phyloP scores from a whole-genome alignment of 2,797 vertebrate species.

The Syngnathus acus region DNA sequence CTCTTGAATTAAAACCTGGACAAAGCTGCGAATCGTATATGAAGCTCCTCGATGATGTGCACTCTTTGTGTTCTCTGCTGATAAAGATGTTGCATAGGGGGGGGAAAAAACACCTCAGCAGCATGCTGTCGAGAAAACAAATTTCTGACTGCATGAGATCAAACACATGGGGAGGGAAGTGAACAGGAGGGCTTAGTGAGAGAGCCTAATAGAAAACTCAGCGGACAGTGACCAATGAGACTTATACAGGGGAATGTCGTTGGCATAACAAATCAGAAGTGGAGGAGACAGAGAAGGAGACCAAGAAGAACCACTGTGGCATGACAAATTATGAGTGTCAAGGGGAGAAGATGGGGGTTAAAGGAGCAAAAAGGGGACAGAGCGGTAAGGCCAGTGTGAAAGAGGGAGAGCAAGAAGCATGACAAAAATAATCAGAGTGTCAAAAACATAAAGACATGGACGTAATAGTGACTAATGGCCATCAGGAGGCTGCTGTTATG shows the following conservation, averaged over 20 bases:
- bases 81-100: constrained; percentile 37
- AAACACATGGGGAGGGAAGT: constrained; percentile 29
- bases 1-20: constrained; percentile 4
- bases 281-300: constrained; percentile 26
- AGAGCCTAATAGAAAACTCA: constrained; percentile 49
- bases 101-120: constrained; percentile 36
- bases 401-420: constrained; percentile 10
- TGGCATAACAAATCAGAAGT: constrained; percentile 49
- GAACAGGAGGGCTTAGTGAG: constrained; percentile 3
- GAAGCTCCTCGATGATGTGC: not conserved
- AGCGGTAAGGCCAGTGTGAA: constrained; percentile 8
- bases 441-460: constrained; percentile 19
- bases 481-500: not conserved
- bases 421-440: constrained; percentile 28
- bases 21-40: not conserved
- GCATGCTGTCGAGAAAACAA: constrained; percentile 33
- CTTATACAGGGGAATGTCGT: constrained; percentile 30
- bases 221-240: constrained; percentile 53
- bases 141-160: constrained; percentile 48
- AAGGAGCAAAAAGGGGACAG: constrained; percentile 3
- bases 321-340: constrained; percentile 44
- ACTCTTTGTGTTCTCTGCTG: constrained; percentile 32
- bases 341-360: constrained; percentile 11
- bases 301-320: constrained; percentile 33
- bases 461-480: constrained; percentile 18